Evolutionary conservation across 2,113 vertebrate genomes (phyloP).

Genomic region (Pseudolaguvia tuberculata): DNA sequence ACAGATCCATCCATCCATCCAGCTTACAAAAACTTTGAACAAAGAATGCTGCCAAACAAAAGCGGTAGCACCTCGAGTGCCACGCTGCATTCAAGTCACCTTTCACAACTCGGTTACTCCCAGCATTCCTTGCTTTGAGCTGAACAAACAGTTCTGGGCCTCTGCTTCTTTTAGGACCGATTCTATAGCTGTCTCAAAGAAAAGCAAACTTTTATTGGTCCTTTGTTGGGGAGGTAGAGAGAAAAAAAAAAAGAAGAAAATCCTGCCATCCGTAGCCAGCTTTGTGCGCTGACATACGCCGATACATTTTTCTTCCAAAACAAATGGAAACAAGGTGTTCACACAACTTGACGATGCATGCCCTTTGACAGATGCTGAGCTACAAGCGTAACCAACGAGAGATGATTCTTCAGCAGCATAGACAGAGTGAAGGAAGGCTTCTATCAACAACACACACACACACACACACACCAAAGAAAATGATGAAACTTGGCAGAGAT

Average conservation of each 20-base stretch:
- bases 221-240: neutral
- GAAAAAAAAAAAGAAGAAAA: constrained; percentile 21
- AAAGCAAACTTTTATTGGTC: constrained; percentile 13
- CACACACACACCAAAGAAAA: constrained; percentile 43
- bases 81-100: constrained; percentile 59
- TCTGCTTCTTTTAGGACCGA: constrained; percentile 66
- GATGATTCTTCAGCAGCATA: constrained; percentile 52
- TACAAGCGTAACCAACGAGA: constrained; percentile 46
- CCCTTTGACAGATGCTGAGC: constrained; percentile 56
- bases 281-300: constrained; percentile 55
- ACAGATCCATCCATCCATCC: constrained; percentile 49
- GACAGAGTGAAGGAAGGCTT: constrained; percentile 57
- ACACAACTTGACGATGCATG: constrained; percentile 66
- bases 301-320: constrained; percentile 63
- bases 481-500: constrained; percentile 72
- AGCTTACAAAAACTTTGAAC: constrained; percentile 60
- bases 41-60: constrained; percentile 67
- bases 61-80: constrained; percentile 55
- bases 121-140: constrained; percentile 63
- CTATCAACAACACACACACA: constrained; percentile 58
- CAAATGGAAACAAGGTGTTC: constrained; percentile 63
- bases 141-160: constrained; percentile 68
- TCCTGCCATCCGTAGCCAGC: constrained; percentile 49
- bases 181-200: constrained; percentile 61
- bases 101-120: constrained; percentile 59